Base-by-base conservation (phyloP, 1,140 invertebrate genomes). In the Macrobrachium nipponense region DNA sequence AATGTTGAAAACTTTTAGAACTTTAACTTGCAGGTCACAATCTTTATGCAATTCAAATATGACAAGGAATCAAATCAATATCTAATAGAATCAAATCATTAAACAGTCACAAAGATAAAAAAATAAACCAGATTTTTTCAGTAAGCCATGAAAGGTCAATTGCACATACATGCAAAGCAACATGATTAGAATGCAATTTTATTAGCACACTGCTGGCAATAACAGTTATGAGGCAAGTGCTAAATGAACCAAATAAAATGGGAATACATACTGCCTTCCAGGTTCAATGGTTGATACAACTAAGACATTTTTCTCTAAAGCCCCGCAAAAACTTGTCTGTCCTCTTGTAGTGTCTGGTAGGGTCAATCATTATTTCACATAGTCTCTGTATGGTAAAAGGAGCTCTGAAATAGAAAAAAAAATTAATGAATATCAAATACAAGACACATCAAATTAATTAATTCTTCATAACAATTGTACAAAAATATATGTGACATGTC, bases 261-360 rank as follows among this genome's bases (percentile, higher is more conserved):
- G 5, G 18, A 15, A 23, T 27, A 82, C 83, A 91, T 58, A 86
- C 84, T 80, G 84, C 60, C 84, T 62, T 62, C 84, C 84, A 8
- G 84, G 84, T 36, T 98, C 97, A 62, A 97, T 94, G n/a, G 97
- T 98, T 88, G 96, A 98, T 8, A 99, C 97, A 77, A 99, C 97
- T 89, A 98, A 91, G 87, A 98, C 96, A 90, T 98, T 98, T 91
- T 98, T 98, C 90, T 98, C 97, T 59, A 98, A n/a, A 93, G 0
- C 97, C 98, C 78, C 98, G 92, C 94, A 99, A 96, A 90, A 97
- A 99, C 91, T 99, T 99, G 90, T 99, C 98, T 73, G 97, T 96
- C 84, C 97, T 93, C 90, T 96, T 97, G 91, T 99, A 99, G 90
- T 99, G 96, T 90, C 96, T 97, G n/a, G 95, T 93, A 8, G 98